Evolutionary conservation across 2,113 vertebrate genomes (phyloP).

Genomic region (Telmatochromis bifrenatus): DNA sequence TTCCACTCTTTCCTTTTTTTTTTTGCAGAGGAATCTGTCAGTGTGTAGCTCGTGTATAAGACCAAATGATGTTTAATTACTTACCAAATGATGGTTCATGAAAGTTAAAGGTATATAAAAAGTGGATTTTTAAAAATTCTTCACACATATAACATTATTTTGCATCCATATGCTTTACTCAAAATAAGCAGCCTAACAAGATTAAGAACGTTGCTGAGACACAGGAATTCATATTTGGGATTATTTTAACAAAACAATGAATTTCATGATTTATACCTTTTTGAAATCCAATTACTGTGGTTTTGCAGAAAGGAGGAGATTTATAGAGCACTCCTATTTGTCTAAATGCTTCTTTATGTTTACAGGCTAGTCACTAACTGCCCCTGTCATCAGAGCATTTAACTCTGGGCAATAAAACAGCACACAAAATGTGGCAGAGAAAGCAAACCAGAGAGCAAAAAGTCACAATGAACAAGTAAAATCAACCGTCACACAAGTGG

Average conservation of each 20-base stretch:
- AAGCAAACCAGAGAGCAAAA: background rate
- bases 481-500: background rate
- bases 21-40: background rate
- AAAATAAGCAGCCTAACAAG: background rate
- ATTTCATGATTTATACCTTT: background rate
- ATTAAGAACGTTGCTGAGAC: background rate
- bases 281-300: background rate
- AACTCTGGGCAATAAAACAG: background rate
- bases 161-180: background rate
- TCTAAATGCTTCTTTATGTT: background rate
- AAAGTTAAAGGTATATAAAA: background rate
- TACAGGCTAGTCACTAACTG: background rate
- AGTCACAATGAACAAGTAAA: background rate
- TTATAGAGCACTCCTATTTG: background rate
- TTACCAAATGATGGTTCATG: background rate
- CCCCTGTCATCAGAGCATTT: background rate
- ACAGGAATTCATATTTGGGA: background rate
- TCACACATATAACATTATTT: background rate
- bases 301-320: background rate
- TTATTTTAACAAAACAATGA: background rate
- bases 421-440: background rate
- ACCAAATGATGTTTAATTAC: background rate
- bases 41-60: background rate
- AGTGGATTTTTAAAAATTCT: background rate
- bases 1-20: background rate